Percentiles rank a stretch among this genome's conserved stretches.
phyloP scores from a whole-genome alignment of 2,113 vertebrate species.

The Cyprinodon tularosa region DNA sequence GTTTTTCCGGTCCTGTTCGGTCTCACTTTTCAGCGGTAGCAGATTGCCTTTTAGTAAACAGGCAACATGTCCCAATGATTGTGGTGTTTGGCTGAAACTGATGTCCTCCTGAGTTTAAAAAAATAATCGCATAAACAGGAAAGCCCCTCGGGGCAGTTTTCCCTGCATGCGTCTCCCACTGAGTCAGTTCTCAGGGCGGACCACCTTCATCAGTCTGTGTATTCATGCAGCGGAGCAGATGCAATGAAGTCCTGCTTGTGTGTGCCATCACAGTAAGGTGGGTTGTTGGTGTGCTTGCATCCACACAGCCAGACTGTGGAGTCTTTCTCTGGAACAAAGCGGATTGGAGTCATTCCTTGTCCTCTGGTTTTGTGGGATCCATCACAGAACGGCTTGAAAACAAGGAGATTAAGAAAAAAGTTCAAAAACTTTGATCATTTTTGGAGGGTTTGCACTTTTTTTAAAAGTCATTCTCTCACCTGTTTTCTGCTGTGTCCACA shows the following conservation, averaged over 20 bases:
- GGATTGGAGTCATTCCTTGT: conserved; percentile 73
- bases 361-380: conserved; percentile 80
- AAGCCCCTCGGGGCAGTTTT: background rate
- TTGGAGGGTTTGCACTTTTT: background rate
- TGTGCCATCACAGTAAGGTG: conserved; percentile 86
- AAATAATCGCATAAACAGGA: background rate
- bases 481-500: conserved; percentile 88
- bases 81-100: too few relatives aligned
- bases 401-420: background rate
- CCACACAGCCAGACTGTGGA: conserved; percentile 77
- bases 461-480: conserved; percentile 60
- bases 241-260: conserved; percentile 77
- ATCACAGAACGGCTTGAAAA: conserved; percentile 87
- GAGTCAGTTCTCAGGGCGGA: background rate
- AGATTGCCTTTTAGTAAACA: background rate
- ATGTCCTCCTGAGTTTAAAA: too few relatives aligned
- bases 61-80: background rate
- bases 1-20: too few relatives aligned
- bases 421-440: background rate
- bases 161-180: background rate
- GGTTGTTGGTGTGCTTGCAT: conserved; percentile 82
- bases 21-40: too few relatives aligned
- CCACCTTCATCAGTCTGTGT: conserved; percentile 4
- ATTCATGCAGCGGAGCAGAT: conserved; percentile 29
- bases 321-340: conserved; percentile 77